Conservation (phyloP, 1,140 invertebrate genomes). For the Drosophila malerkotliana region DNA sequence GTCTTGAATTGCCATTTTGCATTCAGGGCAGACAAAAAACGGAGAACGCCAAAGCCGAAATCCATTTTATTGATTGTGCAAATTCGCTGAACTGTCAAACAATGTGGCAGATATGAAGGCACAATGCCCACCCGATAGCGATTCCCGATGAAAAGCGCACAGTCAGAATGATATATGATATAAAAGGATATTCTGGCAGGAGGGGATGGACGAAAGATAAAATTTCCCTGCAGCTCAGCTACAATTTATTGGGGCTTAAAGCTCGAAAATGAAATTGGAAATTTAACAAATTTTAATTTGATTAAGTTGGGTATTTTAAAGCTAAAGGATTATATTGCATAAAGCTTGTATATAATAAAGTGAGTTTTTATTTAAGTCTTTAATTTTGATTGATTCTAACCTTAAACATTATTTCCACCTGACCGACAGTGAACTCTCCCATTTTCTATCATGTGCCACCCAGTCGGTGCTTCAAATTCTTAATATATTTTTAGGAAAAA, state of each 20-base stretch:
- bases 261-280: not conserved
- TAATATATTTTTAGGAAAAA: constrained; percentile 17
- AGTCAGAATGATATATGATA: constrained; percentile 38
- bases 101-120: constrained; percentile 60
- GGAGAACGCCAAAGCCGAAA: constrained; percentile 35
- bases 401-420: constrained; percentile 18
- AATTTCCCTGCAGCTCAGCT: constrained; percentile 14
- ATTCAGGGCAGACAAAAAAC: constrained; percentile 28
- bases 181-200: not conserved
- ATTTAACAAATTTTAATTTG: constrained; percentile 7
- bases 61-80: constrained; percentile 70
- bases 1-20: constrained; percentile 39
- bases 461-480: not conserved
- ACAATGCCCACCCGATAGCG: constrained; percentile 36
- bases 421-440: constrained; percentile 1
- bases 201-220: not conserved
- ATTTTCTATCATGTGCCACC: not conserved
- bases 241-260: constrained; percentile 40
- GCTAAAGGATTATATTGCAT: not conserved
- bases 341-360: too few relatives aligned
- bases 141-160: constrained; percentile 14
- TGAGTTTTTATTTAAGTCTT: too few relatives aligned
- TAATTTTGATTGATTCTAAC: not conserved
- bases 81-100: constrained; percentile 68
- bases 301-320: not conserved